These are phyloP conservation scores for Gasterosteus nipponicus DNA, from an alignment of 2,113 vertebrate genomes.

Conservation along the genomic window DNA sequence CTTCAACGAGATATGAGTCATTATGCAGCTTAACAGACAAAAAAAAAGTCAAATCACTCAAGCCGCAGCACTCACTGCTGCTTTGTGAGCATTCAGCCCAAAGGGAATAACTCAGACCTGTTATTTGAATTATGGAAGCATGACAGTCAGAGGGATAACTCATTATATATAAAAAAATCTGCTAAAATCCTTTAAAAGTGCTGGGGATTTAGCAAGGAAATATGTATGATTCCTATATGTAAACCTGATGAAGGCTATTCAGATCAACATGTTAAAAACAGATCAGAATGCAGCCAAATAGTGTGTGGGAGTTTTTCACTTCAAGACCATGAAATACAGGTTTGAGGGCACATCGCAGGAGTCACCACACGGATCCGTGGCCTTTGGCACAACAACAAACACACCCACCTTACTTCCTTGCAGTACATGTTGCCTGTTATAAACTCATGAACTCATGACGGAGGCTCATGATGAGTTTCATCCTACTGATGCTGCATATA, in stretches of 20 bases:
- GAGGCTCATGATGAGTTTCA: not conserved
- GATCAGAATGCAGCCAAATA: not conserved
- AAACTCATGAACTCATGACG: not conserved
- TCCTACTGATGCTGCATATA: not conserved
- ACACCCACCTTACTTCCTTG: not conserved
- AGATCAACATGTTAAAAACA: not conserved
- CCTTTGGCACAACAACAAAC: not conserved
- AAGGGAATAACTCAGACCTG: not conserved
- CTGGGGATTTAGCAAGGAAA: not conserved
- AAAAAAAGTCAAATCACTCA: not conserved
- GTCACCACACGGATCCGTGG: not conserved
- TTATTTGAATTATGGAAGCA: not conserved
- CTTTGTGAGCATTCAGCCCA: not conserved
- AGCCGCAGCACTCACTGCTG: not conserved
- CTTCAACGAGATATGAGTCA: not conserved
- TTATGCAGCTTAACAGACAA: not conserved
- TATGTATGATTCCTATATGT: not conserved
- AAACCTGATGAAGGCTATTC: not conserved
- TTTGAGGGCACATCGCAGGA: not conserved
- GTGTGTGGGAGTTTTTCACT: not conserved
- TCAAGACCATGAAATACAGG: not conserved
- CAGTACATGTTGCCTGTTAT: not conserved
- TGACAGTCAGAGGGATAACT: not conserved
- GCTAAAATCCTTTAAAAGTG: not conserved
- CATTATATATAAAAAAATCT: not conserved